phyloP scores from a whole-genome alignment of 64 coral and sea anemone genomes.

The Porites lutea region DNA sequence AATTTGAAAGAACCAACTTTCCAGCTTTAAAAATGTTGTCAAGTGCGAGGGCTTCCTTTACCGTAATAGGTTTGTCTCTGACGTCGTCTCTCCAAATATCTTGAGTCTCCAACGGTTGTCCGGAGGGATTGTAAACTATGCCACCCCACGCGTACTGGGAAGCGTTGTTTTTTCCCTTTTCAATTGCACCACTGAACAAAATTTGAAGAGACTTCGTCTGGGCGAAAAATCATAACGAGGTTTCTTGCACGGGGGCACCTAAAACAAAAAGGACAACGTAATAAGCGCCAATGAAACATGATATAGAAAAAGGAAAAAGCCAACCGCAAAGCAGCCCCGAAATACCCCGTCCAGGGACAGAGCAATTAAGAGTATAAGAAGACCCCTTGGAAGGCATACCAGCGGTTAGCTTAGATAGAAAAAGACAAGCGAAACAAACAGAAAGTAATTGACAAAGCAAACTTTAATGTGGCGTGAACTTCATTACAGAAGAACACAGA shows the following conservation, averaged over 20 bases:
- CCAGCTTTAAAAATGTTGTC: not conserved
- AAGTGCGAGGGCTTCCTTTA: conserved; percentile 10
- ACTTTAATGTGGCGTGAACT: not conserved
- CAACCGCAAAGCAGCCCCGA: conserved; percentile 43
- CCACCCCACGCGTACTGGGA: conserved; percentile 14
- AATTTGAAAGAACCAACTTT: not conserved
- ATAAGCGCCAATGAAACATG: conserved; percentile 19
- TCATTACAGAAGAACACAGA: not conserved
- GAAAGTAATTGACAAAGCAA: conserved; percentile 18
- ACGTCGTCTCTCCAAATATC: not conserved
- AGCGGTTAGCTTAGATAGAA: conserved; percentile 15
- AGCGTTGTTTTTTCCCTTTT: conserved; percentile 32
- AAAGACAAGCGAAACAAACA: conserved; percentile 20
- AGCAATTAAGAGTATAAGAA: conserved; percentile 42
- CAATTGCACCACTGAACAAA: conserved; percentile 12
- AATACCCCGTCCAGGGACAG: conserved; percentile 51
- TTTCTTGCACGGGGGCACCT: conserved; percentile 1
- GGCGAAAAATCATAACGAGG: not conserved
- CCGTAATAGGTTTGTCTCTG: not conserved
- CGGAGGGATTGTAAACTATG: not conserved
- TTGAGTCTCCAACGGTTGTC: not conserved
- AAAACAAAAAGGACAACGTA: conserved; percentile 31
- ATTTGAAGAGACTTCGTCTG: not conserved
- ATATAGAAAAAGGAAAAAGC: conserved; percentile 29
- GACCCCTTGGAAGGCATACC: not conserved